These are phyloP conservation scores for Argyra leucocephala DNA, from an alignment of 2,888 invertebrate genomes.

Conservation along the genomic window DNA sequence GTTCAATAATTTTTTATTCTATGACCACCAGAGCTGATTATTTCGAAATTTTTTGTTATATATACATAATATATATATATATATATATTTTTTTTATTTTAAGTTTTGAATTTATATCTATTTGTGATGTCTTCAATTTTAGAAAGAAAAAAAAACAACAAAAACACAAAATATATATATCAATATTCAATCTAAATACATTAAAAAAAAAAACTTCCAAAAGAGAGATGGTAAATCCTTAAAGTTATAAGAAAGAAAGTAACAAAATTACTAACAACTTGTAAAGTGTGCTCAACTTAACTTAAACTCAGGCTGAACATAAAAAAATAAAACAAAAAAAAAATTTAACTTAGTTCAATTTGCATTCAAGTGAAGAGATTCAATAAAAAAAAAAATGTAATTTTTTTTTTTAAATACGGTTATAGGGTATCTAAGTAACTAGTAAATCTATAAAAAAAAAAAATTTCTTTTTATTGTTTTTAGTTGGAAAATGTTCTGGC, in stretches of 20 bases:
- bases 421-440: no score
- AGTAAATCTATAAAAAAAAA: no score
- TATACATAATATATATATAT: no score
- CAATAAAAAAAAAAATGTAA: no score
- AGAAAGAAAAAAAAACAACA: no score
- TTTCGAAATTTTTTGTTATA: neutral
- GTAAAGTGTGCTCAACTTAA: conserved; percentile 1
- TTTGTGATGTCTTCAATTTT: neutral
- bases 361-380: neutral
- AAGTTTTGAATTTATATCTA: neutral
- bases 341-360: neutral
- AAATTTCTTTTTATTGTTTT: no score
- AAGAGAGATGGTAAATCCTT: neutral
- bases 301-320: neutral
- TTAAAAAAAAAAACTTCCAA: neutral
- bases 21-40: neutral
- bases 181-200: neutral
- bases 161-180: no score
- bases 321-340: neutral
- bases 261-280: neutral
- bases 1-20: neutral
- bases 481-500: no score
- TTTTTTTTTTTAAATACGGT: no score
- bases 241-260: neutral
- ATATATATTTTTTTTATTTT: neutral